A percentile compares a stretch with the other conserved stretches of the same genome.
Conservation (phyloP, 2,888 invertebrate genomes). For the Aporophyla lueneburgensis region DNA sequence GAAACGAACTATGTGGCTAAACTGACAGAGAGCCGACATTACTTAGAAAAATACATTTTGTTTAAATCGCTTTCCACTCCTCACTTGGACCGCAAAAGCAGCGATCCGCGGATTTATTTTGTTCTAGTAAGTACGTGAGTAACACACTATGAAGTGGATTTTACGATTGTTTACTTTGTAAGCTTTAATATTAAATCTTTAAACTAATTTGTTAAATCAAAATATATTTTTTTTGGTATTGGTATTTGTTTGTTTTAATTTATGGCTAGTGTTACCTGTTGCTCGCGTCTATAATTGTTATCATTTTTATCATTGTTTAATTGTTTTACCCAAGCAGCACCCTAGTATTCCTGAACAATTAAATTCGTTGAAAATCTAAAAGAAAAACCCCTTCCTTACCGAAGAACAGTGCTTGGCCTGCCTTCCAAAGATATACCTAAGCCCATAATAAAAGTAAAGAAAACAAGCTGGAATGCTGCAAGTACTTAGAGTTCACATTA, state of each 20-base stretch:
- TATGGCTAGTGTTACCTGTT: background rate
- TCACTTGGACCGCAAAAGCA: conserved; percentile 23
- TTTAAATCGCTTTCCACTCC: conserved; percentile 6
- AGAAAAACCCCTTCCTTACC: background rate
- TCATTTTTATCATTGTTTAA: background rate
- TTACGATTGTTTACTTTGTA: conserved; percentile 70
- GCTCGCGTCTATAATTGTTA: background rate
- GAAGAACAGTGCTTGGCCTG: too few species aligned
- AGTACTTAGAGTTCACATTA: background rate
- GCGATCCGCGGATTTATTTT: conserved; percentile 73
- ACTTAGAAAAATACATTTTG: background rate
- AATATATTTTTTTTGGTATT: background rate
- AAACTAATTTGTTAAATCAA: conserved; percentile 24
- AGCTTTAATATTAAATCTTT: conserved; percentile 49
- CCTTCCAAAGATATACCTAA: background rate
- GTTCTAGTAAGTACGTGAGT: conserved; percentile 72
- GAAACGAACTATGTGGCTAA: background rate
- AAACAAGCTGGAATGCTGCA: too few species aligned
- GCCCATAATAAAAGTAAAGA: too few species aligned
- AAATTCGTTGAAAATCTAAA: background rate
- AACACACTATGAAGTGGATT: conserved; percentile 69
- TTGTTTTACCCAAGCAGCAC: background rate
- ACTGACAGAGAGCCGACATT: background rate
- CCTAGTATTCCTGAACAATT: background rate
- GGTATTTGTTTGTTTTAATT: background rate